Evolutionary conservation across 2,888 invertebrate genomes (phyloP).

Genomic region (Ormyrus labotus): DNA sequence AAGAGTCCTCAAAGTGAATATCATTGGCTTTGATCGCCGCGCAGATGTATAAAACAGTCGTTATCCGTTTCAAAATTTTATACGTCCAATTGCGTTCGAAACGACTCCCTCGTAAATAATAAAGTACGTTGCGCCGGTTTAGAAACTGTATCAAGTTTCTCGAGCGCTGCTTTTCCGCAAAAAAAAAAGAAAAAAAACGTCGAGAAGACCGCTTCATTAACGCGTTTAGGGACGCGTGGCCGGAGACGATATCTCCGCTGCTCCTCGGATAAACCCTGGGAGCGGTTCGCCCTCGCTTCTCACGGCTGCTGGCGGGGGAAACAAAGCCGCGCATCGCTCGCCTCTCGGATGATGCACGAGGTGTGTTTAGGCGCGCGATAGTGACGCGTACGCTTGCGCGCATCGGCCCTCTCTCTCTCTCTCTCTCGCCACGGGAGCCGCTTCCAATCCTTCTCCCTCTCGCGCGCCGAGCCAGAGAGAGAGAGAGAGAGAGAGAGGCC

Average conservation of each 20-base stretch:
- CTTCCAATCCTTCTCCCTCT: constrained; percentile 62
- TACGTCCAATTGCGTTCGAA: no score
- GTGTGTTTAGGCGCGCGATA: constrained; percentile 75
- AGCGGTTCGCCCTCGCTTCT: constrained; percentile 17
- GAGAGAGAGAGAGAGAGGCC: constrained; percentile 6
- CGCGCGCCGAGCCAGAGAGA: background rate
- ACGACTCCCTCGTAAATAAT: no score
- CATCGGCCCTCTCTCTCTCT: constrained; percentile 27
- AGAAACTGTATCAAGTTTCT: no score
- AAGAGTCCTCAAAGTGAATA: no score
- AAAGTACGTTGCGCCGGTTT: no score
- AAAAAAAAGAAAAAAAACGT: no score
- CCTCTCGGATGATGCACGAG: constrained; percentile 72
- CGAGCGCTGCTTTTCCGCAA: no score
- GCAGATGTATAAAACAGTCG: no score
- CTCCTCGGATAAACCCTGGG: background rate
- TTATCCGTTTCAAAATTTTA: no score
- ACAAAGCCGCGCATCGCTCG: constrained; percentile 63
- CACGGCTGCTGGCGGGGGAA: constrained; percentile 58
- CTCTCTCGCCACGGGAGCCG: constrained; percentile 71
- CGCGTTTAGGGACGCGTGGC: background rate
- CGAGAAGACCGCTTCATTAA: background rate
- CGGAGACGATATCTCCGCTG: constrained; percentile 11
- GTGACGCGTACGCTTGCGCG: constrained; percentile 65
- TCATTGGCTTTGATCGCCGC: no score